Conservation (phyloP, 1,140 invertebrate species). For the Tetranychus cinnabarinus region DNA sequence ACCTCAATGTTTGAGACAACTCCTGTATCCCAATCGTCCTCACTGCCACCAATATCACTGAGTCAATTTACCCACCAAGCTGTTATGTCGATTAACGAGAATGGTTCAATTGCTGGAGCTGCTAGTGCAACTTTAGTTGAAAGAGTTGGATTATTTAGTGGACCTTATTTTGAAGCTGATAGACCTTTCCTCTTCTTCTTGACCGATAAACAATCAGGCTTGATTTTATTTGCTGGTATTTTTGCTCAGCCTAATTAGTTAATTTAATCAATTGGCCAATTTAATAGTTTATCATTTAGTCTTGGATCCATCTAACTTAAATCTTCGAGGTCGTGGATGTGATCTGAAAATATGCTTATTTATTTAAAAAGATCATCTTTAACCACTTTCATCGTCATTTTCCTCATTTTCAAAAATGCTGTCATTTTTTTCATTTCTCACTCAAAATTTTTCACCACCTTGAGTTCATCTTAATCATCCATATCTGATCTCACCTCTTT, state of each 20-base stretch:
- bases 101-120: conserved; percentile 13
- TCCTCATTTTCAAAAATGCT: no score
- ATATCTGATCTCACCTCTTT: no score
- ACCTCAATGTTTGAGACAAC: conserved; percentile 10
- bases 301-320: no score
- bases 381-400: no score
- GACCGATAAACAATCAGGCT: conserved; percentile 30
- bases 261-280: no score
- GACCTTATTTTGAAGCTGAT: conserved; percentile 35
- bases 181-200: conserved; percentile 46
- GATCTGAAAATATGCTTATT: no score
- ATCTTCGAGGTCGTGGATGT: no score
- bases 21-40: neutral
- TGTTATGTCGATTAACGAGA: conserved; percentile 12
- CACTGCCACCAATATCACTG: neutral
- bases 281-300: no score
- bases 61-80: conserved; percentile 13
- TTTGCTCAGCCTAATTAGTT: neutral
- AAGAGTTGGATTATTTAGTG: conserved; percentile 11
- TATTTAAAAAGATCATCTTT: no score
- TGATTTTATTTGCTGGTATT: conserved; percentile 37
- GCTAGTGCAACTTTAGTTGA: conserved; percentile 10
- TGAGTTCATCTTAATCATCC: no score
- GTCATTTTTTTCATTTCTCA: no score
- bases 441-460: no score